Conservation (phyloP, 2,888 invertebrate genomes). For the Mythimna lalbum region DNA sequence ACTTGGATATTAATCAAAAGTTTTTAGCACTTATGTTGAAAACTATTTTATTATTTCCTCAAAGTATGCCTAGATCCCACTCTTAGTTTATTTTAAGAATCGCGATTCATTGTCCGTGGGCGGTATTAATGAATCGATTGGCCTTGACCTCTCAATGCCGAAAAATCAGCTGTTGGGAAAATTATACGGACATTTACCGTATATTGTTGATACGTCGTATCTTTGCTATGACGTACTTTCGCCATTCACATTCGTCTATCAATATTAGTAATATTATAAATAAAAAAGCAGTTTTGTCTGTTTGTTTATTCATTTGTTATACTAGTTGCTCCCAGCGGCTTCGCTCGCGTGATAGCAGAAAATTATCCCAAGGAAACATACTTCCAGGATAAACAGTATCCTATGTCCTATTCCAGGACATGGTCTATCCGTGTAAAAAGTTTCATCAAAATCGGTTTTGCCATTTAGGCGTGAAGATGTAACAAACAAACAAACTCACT, state of each 20-base stretch:
- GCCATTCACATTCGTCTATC: not conserved
- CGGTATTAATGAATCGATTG: conserved; percentile 33
- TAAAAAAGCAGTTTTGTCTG: not conserved
- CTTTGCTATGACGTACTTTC: not conserved
- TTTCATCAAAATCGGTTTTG: no score
- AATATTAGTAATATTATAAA: not conserved
- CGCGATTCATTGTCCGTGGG: conserved; percentile 12
- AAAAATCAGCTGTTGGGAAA: conserved; percentile 31
- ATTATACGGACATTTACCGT: conserved; percentile 19
- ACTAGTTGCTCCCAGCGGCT: no score
- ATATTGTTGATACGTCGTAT: not conserved
- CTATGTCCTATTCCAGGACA: no score
- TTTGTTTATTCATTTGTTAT: no score
- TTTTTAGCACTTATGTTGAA: not conserved
- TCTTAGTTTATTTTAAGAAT: conserved; percentile 29
- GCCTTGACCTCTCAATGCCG: conserved; percentile 40
- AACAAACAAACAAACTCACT: no score
- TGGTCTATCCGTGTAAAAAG: no score
- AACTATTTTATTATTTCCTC: conserved; percentile 11
- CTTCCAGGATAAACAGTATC: no score
- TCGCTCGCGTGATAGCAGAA: no score
- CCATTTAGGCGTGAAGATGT: no score
- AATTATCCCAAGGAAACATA: no score
- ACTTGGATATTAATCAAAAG: no score
- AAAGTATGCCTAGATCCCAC: not conserved